phyloP scores from a whole-genome alignment of 2,888 invertebrate species.

The Allophyes oxyacanthae region DNA sequence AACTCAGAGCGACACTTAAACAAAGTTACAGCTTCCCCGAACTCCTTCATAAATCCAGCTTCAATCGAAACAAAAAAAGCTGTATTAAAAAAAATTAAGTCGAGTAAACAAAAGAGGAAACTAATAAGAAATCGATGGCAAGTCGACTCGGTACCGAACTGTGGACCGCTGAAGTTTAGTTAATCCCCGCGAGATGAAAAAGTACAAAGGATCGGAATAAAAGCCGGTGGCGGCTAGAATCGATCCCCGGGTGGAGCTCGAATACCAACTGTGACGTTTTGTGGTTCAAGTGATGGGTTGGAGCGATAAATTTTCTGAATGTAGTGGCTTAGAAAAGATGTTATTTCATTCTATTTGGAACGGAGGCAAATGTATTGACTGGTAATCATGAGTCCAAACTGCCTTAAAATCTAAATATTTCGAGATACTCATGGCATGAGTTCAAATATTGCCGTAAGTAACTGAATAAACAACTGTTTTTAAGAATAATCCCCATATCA shows the following conservation, averaged over 20 bases:
- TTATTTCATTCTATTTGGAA: conserved; percentile 41
- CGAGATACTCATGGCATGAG: no score
- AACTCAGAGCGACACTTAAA: conserved; percentile 19
- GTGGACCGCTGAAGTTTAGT: conserved; percentile 73
- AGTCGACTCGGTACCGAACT: conserved; percentile 64
- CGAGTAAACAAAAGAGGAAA: conserved; percentile 65
- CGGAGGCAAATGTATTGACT: no score
- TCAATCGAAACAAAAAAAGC: conserved; percentile 25
- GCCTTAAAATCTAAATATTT: no score
- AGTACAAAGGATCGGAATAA: conserved; percentile 80
- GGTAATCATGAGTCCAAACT: no score
- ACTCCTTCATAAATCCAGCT: conserved; percentile 28
- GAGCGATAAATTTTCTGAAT: conserved; percentile 52
- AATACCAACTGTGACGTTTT: conserved; percentile 67
- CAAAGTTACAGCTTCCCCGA: conserved; percentile 16
- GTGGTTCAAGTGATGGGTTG: conserved; percentile 54
- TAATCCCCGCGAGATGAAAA: conserved; percentile 86
- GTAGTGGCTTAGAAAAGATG: conserved; percentile 22
- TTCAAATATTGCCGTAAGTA: no score
- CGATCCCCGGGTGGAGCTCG: conserved; percentile 75
- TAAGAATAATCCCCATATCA: no score
- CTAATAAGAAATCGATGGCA: conserved; percentile 71
- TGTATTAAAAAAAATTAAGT: conserved; percentile 46
- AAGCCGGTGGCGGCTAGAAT: conserved; percentile 74
- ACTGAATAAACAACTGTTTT: no score